A percentile compares a stretch with the other conserved stretches of the same genome.
Conservation (phyloP, 1,140 invertebrate genomes). For the Acromyrmex echinatior region DNA sequence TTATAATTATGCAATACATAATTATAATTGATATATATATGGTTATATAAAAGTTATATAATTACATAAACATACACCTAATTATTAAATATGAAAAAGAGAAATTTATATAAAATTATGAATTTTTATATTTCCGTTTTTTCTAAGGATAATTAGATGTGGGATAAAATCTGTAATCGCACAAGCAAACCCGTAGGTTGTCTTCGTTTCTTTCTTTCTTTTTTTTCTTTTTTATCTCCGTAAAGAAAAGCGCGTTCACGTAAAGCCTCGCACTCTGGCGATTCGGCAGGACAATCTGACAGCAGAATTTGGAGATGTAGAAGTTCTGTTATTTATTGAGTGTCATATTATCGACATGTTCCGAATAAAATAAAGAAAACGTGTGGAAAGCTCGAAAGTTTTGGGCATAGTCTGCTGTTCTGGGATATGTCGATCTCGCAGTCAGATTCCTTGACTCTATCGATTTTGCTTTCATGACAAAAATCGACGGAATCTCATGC, state of each 20-base stretch:
- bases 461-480: not conserved
- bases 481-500: not conserved
- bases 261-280: slow-evolving; percentile 27
- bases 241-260: slow-evolving; percentile 17
- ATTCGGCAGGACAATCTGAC: slow-evolving; percentile 80
- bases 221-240: slow-evolving; percentile 21
- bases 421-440: slow-evolving; percentile 71
- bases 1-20: not conserved
- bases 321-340: slow-evolving; percentile 86
- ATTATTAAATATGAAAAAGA: not conserved
- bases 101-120: not conserved
- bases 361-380: slow-evolving; percentile 80
- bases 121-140: not conserved
- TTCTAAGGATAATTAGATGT: not conserved
- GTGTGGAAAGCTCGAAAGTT: slow-evolving; percentile 83
- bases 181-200: not conserved
- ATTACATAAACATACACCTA: not conserved
- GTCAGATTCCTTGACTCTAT: not conserved
- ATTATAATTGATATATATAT: not conserved
- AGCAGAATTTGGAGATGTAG: slow-evolving; percentile 84
- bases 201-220: not conserved
- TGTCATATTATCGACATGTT: slow-evolving; percentile 85
- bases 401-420: slow-evolving; percentile 81
- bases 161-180: not conserved
- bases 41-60: not conserved